A percentile compares a stretch with the other conserved stretches of the same genome.
phyloP scores from a whole-genome alignment of 2,888 invertebrate species.

The Chelonus formosanus region DNA sequence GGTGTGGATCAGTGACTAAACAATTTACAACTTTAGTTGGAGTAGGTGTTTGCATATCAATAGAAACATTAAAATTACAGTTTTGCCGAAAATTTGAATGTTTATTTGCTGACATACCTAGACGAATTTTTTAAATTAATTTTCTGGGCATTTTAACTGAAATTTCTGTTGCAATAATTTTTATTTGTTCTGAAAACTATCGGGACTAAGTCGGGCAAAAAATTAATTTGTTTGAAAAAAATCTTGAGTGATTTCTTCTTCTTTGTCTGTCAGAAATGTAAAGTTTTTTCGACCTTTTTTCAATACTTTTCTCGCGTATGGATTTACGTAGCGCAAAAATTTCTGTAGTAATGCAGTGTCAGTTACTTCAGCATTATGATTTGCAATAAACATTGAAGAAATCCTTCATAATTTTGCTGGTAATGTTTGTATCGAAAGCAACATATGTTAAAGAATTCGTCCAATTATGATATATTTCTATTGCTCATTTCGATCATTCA shows the following conservation, averaged over 20 bases:
- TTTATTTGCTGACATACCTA: conserved; percentile 5
- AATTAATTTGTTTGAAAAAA: conserved; percentile 13
- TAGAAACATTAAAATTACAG: conserved; percentile 8
- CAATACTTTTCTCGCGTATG: conserved; percentile 7
- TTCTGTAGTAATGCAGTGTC: neutral
- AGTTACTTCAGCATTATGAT: neutral
- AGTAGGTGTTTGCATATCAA: conserved; percentile 24
- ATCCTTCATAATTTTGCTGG: conserved; percentile 10
- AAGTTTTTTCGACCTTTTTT: conserved; percentile 12
- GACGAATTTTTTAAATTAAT: conserved; percentile 16
- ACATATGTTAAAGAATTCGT: conserved; percentile 8
- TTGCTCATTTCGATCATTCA: conserved; percentile 11
- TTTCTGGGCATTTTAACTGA: neutral
- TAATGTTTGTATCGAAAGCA: conserved; percentile 1
- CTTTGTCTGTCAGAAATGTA: conserved; percentile 7
- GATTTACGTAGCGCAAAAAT: conserved; percentile 7
- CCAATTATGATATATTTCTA: conserved; percentile 8
- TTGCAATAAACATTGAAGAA: conserved; percentile 2
- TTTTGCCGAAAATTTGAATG: conserved; percentile 1
- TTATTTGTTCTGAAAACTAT: neutral
- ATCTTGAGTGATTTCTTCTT: conserved; percentile 4
- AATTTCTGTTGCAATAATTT: conserved; percentile 12
- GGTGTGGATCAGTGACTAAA: conserved; percentile 1
- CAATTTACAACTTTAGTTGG: conserved; percentile 13
- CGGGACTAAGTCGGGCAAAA: conserved; percentile 1